Conservation (phyloP, 2,113 vertebrate genomes). For the Theristicus caerulescens region DNA sequence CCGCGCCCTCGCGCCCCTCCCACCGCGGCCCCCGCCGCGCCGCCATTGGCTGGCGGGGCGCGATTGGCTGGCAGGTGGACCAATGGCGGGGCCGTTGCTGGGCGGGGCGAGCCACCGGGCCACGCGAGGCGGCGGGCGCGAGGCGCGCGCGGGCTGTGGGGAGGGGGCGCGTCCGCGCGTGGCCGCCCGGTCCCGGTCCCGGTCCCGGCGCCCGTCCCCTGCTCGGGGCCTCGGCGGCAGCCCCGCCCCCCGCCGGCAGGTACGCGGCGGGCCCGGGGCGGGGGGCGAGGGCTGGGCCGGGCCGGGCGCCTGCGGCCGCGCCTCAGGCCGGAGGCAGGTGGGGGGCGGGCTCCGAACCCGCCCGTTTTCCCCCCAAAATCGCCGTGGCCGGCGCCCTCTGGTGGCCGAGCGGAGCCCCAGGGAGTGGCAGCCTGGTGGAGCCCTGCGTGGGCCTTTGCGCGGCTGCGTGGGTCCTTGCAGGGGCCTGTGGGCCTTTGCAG, state of each 20-base stretch:
- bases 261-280: background rate
- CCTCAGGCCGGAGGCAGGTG: no score
- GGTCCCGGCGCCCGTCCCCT: background rate
- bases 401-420: background rate
- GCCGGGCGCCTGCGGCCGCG: background rate
- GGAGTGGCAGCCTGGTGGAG: no score
- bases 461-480: no score
- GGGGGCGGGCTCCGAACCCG: background rate
- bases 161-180: background rate
- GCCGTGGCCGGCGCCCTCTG: background rate
- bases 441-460: background rate
- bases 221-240: background rate
- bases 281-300: no score
- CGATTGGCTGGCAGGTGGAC: background rate
- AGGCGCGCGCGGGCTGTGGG: background rate
- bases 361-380: accelerated
- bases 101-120: background rate
- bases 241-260: background rate
- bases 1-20: background rate
- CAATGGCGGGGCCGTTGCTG: slow-evolving; percentile 20
- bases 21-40: background rate
- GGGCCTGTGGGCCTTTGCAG: no score
- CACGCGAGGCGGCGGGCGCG: background rate
- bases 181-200: background rate
- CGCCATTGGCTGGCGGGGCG: slow-evolving; percentile 18